Evolutionary conservation across 2,888 invertebrate genomes (phyloP).

Genomic region (Trichogramma dendrolimi): DNA sequence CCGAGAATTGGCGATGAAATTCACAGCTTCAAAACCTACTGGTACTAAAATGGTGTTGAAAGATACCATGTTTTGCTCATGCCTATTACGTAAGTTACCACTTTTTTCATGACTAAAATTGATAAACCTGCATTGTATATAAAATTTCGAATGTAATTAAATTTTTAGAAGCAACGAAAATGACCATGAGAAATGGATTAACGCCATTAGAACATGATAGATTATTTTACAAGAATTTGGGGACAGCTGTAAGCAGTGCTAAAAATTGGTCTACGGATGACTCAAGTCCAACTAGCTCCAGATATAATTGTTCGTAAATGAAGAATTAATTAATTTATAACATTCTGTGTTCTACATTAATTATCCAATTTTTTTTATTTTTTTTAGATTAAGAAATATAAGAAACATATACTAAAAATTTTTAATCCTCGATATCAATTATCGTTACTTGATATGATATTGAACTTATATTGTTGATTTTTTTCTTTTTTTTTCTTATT

Average conservation of each 20-base stretch:
- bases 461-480: too few species aligned
- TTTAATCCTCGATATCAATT: too few species aligned
- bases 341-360: too few species aligned
- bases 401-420: too few species aligned
- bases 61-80: slow-evolving; percentile 20
- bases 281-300: too few species aligned
- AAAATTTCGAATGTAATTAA: slow-evolving; percentile 12
- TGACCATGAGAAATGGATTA: slow-evolving; percentile 13
- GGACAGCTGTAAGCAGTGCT: slow-evolving; percentile 13
- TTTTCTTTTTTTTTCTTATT: too few species aligned
- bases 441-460: too few species aligned
- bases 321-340: too few species aligned
- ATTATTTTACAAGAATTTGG: slow-evolving; percentile 17
- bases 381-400: too few species aligned
- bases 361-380: too few species aligned
- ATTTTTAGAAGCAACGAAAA: slow-evolving; percentile 19
- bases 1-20: slow-evolving; percentile 12
- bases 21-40: slow-evolving; percentile 19
- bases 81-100: slow-evolving; percentile 19
- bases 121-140: slow-evolving; percentile 2
- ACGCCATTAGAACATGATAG: slow-evolving; percentile 20
- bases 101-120: background rate
- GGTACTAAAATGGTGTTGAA: slow-evolving; percentile 18
- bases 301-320: too few species aligned
- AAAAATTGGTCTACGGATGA: slow-evolving; percentile 12